Evolutionary conservation across 2,888 invertebrate species (phyloP).

Genomic region (Muscina levida): DNA sequence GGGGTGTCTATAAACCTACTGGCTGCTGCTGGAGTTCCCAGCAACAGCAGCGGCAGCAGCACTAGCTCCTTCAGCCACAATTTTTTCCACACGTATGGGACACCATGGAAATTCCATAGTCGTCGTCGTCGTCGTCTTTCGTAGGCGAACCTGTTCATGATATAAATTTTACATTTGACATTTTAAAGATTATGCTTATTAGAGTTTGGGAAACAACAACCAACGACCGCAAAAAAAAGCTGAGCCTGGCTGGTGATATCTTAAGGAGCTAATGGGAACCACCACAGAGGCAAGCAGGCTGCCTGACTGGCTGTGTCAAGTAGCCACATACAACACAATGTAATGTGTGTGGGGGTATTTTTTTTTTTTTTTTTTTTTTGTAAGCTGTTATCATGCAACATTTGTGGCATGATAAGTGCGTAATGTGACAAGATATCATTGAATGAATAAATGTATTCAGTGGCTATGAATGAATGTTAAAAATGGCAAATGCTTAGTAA

Average conservation of each 20-base stretch:
- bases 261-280: background rate
- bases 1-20: slow-evolving; percentile 28
- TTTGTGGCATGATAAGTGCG: slow-evolving; percentile 19
- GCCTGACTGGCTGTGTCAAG: background rate
- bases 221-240: too few species aligned
- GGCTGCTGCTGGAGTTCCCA: slow-evolving; percentile 13
- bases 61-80: too few species aligned
- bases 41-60: slow-evolving; percentile 9
- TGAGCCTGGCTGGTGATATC: background rate
- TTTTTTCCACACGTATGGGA: too few species aligned
- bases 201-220: slow-evolving; percentile 15
- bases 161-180: slow-evolving; percentile 65
- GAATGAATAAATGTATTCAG: background rate
- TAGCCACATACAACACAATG: background rate
- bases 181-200: slow-evolving; percentile 63
- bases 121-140: slow-evolving; percentile 3
- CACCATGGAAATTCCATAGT: background rate
- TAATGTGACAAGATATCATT: slow-evolving; percentile 22
- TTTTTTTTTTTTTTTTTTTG: too few species aligned
- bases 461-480: background rate
- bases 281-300: background rate
- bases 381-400: too few species aligned
- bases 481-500: too few species aligned
- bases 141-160: slow-evolving; percentile 66
- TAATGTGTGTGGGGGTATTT: background rate